phyloP scores from a whole-genome alignment of 2,888 invertebrate species.

The Drosophila sordidula region DNA sequence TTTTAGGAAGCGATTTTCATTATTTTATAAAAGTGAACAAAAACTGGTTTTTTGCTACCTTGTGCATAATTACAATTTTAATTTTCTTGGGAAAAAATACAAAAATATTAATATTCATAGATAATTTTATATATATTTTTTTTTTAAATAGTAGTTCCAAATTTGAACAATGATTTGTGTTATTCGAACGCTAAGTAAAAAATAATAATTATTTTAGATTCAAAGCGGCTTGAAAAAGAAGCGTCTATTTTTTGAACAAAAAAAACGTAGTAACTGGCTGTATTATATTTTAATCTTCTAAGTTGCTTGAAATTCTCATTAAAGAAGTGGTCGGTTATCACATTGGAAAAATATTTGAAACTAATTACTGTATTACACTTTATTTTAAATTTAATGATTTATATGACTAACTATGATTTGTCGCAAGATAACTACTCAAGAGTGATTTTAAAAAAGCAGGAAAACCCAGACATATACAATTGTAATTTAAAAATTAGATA shows the following conservation, averaged over 20 bases:
- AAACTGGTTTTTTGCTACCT: too few relatives aligned
- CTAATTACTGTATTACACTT: neutral
- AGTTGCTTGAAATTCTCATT: neutral
- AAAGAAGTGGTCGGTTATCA: neutral
- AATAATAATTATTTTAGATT: too few relatives aligned
- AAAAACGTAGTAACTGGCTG: too few relatives aligned
- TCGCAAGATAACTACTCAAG: neutral
- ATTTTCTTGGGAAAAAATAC: too few relatives aligned
- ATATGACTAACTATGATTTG: neutral
- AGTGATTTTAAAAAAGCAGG: neutral
- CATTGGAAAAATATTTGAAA: neutral
- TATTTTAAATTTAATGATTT: neutral
- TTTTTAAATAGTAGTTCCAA: too few relatives aligned
- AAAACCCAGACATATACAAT: neutral
- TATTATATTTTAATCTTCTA: neutral
- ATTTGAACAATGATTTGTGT: too few relatives aligned
- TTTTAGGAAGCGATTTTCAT: neutral
- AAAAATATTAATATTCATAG: too few relatives aligned
- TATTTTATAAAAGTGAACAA: neutral
- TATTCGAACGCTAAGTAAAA: too few relatives aligned
- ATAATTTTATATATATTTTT: too few relatives aligned
- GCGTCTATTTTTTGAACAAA: too few relatives aligned
- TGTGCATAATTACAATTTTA: too few relatives aligned
- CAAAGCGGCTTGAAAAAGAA: too few relatives aligned
- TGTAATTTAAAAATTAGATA: neutral